phyloP scores from a whole-genome alignment of 2,113 vertebrate genomes.

The Thomomys bottae region DNA sequence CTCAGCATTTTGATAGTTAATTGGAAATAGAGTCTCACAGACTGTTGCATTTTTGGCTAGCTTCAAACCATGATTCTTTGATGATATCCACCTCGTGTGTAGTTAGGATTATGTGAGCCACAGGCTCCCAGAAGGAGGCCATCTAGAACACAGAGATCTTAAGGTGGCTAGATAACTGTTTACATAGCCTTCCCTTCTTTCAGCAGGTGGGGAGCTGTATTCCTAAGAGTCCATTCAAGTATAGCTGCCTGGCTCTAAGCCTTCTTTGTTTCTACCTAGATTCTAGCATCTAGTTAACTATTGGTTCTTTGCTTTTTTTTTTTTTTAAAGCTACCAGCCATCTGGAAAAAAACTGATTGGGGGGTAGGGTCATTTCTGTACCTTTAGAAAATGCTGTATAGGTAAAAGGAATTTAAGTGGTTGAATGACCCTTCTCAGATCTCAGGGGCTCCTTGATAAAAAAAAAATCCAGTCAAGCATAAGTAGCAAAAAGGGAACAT shows the following conservation, averaged over 20 bases:
- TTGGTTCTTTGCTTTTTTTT: slow-evolving; percentile 76
- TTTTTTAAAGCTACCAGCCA: slow-evolving; percentile 75
- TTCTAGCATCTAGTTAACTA: slow-evolving; percentile 84
- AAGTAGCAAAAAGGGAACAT: slow-evolving; percentile 67
- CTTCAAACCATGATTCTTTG: too few species aligned
- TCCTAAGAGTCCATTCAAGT: slow-evolving; percentile 72
- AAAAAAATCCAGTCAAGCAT: slow-evolving; percentile 73
- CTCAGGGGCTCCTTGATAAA: slow-evolving; percentile 70
- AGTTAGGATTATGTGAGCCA: too few species aligned
- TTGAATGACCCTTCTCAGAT: slow-evolving; percentile 80
- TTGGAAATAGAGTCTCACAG: too few species aligned
- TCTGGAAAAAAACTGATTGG: slow-evolving; percentile 85
- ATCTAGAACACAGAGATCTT: not conserved
- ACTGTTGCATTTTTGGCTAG: too few species aligned
- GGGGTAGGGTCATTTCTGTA: slow-evolving; percentile 77
- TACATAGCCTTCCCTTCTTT: slow-evolving; percentile 77
- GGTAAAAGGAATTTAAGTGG: slow-evolving; percentile 85
- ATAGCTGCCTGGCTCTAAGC: slow-evolving; percentile 82
- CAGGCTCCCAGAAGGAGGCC: too few species aligned
- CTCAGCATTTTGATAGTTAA: too few species aligned
- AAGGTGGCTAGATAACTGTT: slow-evolving; percentile 55
- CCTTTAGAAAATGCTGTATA: slow-evolving; percentile 81
- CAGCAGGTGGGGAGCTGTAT: slow-evolving; percentile 82
- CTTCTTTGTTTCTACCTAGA: slow-evolving; percentile 85
- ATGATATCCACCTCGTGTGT: too few species aligned